Evolutionary conservation across 2,113 vertebrate genomes (phyloP).

Genomic region (Pangasianodon gigas): DNA sequence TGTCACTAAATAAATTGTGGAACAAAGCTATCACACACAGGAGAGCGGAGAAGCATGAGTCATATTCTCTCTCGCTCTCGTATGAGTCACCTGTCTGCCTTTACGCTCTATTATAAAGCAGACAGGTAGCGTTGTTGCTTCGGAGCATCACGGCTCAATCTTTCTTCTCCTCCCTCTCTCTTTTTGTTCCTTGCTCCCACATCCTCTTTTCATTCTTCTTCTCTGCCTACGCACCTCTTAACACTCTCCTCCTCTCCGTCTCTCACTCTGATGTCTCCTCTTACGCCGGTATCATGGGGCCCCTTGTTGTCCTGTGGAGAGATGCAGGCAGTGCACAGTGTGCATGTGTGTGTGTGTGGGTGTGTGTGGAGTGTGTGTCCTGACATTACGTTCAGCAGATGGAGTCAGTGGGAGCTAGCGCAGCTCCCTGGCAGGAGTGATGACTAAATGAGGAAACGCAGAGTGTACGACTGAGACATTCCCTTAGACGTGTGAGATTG

Average conservation of each 20-base stretch:
- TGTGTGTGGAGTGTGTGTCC: background rate
- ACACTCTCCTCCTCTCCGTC: conserved; percentile 19
- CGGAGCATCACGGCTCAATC: conserved; percentile 40
- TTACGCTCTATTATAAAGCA: conserved; percentile 50
- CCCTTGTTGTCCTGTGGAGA: conserved; percentile 1
- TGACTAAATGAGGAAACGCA: conserved; percentile 57
- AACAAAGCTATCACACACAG: background rate
- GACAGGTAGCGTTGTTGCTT: conserved; percentile 37
- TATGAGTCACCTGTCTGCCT: conserved; percentile 56
- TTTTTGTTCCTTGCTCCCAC: conserved; percentile 43
- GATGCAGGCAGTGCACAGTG: background rate
- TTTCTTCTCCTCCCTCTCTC: conserved; percentile 42
- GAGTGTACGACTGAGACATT: conserved; percentile 58
- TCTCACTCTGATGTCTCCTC: background rate
- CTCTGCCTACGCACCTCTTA: conserved; percentile 25
- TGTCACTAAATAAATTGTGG: background rate
- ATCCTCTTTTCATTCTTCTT: conserved; percentile 37
- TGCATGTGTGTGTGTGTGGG: conserved; percentile 4
- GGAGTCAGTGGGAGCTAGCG: conserved; percentile 11
- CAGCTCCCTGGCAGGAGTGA: conserved; percentile 22
- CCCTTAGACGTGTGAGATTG: conserved; percentile 57
- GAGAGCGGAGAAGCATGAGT: background rate
- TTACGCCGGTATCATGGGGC: background rate
- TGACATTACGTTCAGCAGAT: conserved; percentile 16
- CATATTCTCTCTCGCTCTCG: background rate